Conservation (phyloP, 2,888 invertebrate genomes). For the Lepas anatifera region DNA sequence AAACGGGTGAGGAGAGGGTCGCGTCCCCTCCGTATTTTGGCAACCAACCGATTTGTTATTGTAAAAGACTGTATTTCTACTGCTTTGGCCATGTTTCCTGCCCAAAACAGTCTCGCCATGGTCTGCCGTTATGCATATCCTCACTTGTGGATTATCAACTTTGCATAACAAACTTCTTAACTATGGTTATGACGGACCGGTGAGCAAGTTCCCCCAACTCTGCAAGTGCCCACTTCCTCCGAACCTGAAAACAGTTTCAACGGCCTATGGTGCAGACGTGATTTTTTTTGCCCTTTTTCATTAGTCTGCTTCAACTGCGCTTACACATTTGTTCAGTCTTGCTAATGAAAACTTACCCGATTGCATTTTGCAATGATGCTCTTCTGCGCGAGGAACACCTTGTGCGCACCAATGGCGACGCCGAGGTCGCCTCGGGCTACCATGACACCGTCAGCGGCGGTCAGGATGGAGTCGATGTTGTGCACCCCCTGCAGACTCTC, state of each 20-base stretch:
- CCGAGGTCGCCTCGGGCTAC: slow-evolving; percentile 96
- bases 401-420: slow-evolving; percentile 95
- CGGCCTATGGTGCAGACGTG: neutral
- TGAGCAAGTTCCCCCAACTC: neutral
- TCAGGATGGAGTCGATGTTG: slow-evolving; percentile 87
- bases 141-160: too few species aligned
- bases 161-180: neutral
- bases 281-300: neutral
- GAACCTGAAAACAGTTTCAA: neutral
- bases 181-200: neutral
- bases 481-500: slow-evolving; percentile 96
- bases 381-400: slow-evolving; percentile 94
- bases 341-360: slow-evolving; percentile 33
- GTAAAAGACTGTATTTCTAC: too few species aligned
- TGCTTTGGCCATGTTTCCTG: too few species aligned
- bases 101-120: too few species aligned
- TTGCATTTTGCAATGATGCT: slow-evolving; percentile 95
- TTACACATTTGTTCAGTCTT: neutral
- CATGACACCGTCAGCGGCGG: slow-evolving; percentile 93
- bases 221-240: neutral
- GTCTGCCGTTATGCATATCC: too few species aligned
- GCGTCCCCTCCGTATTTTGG: too few species aligned
- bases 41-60: too few species aligned
- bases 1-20: too few species aligned
- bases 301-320: neutral